Evolutionary conservation across 2,113 vertebrate genomes (phyloP).

Genomic region (Platichthys stellatus): DNA sequence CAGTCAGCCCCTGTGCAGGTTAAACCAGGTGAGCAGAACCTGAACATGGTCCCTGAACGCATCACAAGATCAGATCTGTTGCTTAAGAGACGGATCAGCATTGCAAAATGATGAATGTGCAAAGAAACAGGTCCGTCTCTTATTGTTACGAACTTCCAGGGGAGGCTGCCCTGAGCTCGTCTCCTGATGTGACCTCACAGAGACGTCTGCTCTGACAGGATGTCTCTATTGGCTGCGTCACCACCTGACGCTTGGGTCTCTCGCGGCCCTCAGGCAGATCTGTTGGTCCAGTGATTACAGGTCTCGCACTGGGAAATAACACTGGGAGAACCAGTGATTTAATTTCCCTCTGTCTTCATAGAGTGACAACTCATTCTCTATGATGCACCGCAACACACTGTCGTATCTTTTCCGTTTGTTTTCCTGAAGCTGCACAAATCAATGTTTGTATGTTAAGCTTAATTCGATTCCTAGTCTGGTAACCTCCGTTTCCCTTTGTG

Average conservation of each 20-base stretch:
- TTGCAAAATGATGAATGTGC: background rate
- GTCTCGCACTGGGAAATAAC: constrained; percentile 41
- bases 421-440: too few relatives aligned
- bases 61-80: background rate
- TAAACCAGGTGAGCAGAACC: too few relatives aligned
- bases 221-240: constrained; percentile 25
- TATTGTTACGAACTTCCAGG: background rate
- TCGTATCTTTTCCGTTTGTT: background rate
- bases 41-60: too few relatives aligned
- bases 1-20: too few relatives aligned
- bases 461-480: constrained; percentile 18
- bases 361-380: background rate
- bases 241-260: background rate
- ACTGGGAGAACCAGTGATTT: constrained; percentile 33
- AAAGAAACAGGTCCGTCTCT: background rate
- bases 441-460: too few relatives aligned
- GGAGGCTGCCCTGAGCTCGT: background rate
- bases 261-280: background rate
- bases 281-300: constrained; percentile 62
- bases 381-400: background rate
- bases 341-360: background rate
- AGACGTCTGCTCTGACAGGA: background rate
- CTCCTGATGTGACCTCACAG: constrained; percentile 9
- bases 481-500: constrained; percentile 3
- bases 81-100: background rate